A percentile compares a stretch with the other conserved stretches of the same genome.
These are phyloP conservation scores for Chionomys nivalis DNA, from an alignment of 2,113 vertebrate genomes.

Conservation along the genomic window DNA sequence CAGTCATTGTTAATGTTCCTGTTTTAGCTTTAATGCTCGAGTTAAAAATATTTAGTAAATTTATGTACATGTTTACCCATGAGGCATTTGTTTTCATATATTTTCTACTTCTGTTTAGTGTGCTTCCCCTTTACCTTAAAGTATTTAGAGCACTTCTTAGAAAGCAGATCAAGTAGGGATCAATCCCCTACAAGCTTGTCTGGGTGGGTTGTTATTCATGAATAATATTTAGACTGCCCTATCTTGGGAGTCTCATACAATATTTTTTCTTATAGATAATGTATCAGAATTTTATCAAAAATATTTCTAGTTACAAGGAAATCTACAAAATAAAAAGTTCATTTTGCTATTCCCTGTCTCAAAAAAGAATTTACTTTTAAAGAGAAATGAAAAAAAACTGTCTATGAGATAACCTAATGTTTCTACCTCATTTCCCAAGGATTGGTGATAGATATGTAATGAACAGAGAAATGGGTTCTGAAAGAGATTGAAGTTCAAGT, in stretches of 20 bases:
- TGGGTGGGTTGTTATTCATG: background rate
- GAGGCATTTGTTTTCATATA: background rate
- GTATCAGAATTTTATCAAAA: slow-evolving; percentile 2
- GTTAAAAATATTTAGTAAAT: background rate
- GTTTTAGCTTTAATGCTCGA: background rate
- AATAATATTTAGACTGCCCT: background rate
- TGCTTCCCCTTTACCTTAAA: background rate
- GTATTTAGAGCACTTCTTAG: background rate
- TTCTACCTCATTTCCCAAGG: background rate
- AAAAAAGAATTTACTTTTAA: background rate
- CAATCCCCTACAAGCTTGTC: background rate
- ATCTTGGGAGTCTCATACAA: background rate
- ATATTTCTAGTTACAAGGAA: background rate
- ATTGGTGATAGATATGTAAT: background rate
- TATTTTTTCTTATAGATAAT: background rate
- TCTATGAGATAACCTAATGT: background rate
- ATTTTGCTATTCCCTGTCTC: background rate
- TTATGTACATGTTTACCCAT: background rate
- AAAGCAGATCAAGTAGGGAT: background rate
- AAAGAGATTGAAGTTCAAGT: background rate
- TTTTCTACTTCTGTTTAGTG: background rate
- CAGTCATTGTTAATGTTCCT: background rate
- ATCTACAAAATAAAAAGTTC: background rate
- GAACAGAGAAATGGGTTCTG: background rate
- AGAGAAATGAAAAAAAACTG: background rate